Evolutionary conservation across 2,888 invertebrate species (phyloP), one percentile per base, ranked within the genome.

Genomic region (Theristus sp.): DNA sequence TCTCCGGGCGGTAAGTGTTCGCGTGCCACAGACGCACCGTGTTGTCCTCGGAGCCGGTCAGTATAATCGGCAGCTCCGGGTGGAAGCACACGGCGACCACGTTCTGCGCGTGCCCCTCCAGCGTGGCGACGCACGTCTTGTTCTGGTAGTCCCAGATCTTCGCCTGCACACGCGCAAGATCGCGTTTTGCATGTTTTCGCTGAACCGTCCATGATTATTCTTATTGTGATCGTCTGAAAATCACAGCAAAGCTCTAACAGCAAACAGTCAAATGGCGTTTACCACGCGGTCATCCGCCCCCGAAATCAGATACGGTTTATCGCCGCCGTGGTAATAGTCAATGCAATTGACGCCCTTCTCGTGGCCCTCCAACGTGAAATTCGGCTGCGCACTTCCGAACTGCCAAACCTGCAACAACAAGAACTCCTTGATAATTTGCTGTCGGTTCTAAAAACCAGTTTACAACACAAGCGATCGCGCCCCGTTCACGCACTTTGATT

Each of bases 101-200:
- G 73, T 98, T 98, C 74, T 93, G 90, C 0, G 89, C 87, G 77
- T 98, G 98, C 0, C 96, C 84, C 77, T 96, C 94, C 63, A 98
- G 79, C 0, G 96, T 96, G 75, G 98, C 96, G 0, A 98, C 96
- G 75, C 96, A 98, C 0, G 93, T 94, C 79, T 98, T 98, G 77
- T 96, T 98, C 77, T 98, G 81, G 75, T 99, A 99, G 74, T 98
- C 98, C 98, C 98, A 98, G 70, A 98, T 98, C 78, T 96, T 98
- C 6, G 96, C 93, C 57, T 57, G 57, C 20, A 28, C n/a, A n/a
- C n/a, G 24, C 13, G 38, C 20, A 20, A 6, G 13, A n/a, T 52
- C 24, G 17, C 17, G 3, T 52, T 10, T 52, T n/a, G 13, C 6
- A n/a, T 52, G 17, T 6, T 52, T 13, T n/a, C 24, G 24, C 20